Evolutionary conservation across 1,140 invertebrate species (phyloP), one percentile per base, ranked within the genome.

Genomic region (Dicyema japonicum): DNA sequence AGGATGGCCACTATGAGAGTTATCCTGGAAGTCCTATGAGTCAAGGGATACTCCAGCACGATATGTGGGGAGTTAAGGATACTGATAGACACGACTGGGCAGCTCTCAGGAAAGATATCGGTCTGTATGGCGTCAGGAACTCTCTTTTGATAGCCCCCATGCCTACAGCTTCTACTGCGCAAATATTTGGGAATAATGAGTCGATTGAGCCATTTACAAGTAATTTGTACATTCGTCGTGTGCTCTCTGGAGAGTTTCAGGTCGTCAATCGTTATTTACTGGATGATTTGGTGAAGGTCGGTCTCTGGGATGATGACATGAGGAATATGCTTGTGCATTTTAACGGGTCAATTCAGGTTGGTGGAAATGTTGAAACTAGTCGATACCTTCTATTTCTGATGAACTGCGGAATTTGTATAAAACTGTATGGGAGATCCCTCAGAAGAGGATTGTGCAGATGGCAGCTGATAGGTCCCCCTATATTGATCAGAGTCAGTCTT

Each of bases 111-210:
- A 58, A 56, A 34, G 69, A 72, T 40, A 90, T 97, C 38, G 63
- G 65, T 6, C 60, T 72, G 47, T 54, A 76, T 56, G 88, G 88
- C 15, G 56, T 97, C 0, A 56, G 82, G 24, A 97, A 97, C 57
- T 85, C 75, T 9, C 54, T 97, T 5, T 54, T 97, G 2, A 36
- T 94, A 24, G 80, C 88, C 1, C 80, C 82, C 1, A 97, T 94
- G 85, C 88, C 85, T 2, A 97, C 85, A 8, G 82, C 85, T 8
- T 90, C 80, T 2, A 97, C 88, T 1, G 82, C 88, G 4, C 85
- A 94, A 55, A 97, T 97, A 42, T 59, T 97, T 17, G 88, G 85
- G 8, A 94, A 94, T 40, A 94, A 94, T 49, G 82, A 97, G 51
- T 75, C 75, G 0, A 72, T 92, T 42, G 88, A 97, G 51, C 74